Conservation (phyloP, 1,140 invertebrate species). For the Orussus abietinus region DNA sequence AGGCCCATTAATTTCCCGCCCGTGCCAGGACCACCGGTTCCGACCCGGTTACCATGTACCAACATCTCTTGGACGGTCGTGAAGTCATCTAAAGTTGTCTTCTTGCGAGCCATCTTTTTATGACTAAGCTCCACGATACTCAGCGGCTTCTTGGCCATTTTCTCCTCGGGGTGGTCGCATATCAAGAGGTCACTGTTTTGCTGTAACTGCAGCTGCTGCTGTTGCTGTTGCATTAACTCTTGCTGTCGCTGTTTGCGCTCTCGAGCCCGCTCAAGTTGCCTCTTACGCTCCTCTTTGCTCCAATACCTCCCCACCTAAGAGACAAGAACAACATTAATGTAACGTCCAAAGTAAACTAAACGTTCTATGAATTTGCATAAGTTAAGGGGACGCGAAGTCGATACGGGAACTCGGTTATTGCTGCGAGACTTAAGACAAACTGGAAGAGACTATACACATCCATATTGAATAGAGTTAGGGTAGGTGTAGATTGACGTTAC, state of each 20-base stretch:
- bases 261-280: constrained; percentile 66
- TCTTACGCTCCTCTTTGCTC: constrained; percentile 75
- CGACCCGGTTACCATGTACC: constrained; percentile 48
- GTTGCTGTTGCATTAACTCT: constrained; percentile 29
- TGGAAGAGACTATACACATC: background rate
- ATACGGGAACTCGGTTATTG: too few relatives aligned
- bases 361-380: too few relatives aligned
- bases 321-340: background rate
- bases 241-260: constrained; percentile 62
- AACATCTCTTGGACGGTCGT: constrained; percentile 52
- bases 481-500: too few relatives aligned
- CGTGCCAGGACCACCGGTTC: constrained; percentile 39
- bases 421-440: constrained; percentile 2
- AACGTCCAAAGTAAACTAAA: too few relatives aligned
- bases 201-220: constrained; percentile 27
- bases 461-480: too few relatives aligned
- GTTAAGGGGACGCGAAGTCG: too few relatives aligned
- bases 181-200: constrained; percentile 34
- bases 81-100: constrained; percentile 47
- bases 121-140: constrained; percentile 41
- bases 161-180: constrained; percentile 47
- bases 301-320: constrained; percentile 70
- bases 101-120: constrained; percentile 46
- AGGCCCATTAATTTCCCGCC: constrained; percentile 54
- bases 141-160: constrained; percentile 39